Evolutionary conservation across 2,888 invertebrate species (phyloP).

Genomic region (Hypselothyrea guttata): DNA sequence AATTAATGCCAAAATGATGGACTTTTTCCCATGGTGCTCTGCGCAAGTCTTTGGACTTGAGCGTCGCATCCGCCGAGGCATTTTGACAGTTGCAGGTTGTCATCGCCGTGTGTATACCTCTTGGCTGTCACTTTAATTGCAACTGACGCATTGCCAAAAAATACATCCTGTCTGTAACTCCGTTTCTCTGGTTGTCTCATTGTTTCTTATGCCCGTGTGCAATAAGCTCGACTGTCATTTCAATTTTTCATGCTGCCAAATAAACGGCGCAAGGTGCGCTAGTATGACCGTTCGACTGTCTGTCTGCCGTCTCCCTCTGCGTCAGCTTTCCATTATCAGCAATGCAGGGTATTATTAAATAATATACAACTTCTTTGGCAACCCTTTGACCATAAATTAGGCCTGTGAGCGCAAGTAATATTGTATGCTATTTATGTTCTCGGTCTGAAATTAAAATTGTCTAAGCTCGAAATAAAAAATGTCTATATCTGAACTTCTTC

Average conservation of each 20-base stretch:
- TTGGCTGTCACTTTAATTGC: conserved; percentile 71
- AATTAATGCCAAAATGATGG: no score
- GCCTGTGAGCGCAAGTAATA: conserved; percentile 41
- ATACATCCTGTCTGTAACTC: conserved; percentile 14
- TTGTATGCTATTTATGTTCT: conserved; percentile 60
- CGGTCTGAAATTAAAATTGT: no score
- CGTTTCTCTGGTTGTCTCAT: conserved; percentile 6
- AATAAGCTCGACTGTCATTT: conserved; percentile 72
- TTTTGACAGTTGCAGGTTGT: conserved; percentile 64
- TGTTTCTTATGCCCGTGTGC: conserved; percentile 13
- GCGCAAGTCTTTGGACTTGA: conserved; percentile 17
- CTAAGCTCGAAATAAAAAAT: no score
- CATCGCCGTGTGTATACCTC: conserved; percentile 32
- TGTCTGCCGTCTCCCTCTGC: conserved; percentile 5
- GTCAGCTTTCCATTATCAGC: conserved; percentile 9
- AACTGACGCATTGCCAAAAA: conserved; percentile 75
- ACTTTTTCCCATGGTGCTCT: no score
- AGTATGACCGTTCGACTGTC: conserved; percentile 5
- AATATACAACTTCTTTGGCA: conserved; percentile 45
- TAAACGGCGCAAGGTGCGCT: conserved; percentile 63
- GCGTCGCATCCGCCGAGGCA: conserved; percentile 26
- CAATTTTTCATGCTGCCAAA: conserved; percentile 64
- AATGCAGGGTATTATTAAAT: conserved; percentile 65
- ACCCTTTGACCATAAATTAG: conserved; percentile 42
- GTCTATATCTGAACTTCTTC: no score